phyloP scores from a whole-genome alignment of 1,140 invertebrate genomes.

The Caenorhabditis brenneri region DNA sequence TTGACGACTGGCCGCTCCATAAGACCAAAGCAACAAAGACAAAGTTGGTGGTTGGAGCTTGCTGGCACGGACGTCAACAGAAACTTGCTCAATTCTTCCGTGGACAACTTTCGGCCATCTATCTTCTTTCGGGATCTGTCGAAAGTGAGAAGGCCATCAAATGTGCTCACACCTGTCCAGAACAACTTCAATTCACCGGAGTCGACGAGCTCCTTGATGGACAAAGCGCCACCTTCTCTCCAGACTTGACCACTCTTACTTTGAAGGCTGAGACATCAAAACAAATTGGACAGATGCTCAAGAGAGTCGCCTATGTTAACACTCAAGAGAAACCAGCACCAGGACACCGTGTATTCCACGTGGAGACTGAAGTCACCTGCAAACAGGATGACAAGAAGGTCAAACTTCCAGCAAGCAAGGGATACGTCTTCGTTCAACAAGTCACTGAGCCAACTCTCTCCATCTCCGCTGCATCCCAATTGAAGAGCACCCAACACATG shows the following conservation, averaged over 20 bases:
- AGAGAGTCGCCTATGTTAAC: conserved; percentile 63
- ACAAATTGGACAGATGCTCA: conserved; percentile 60
- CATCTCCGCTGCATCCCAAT: conserved; percentile 62
- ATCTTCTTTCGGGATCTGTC: conserved; percentile 60
- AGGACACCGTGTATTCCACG: conserved; percentile 58
- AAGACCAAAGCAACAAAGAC: conserved; percentile 90
- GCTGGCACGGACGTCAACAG: conserved; percentile 84
- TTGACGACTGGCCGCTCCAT: conserved; percentile 99
- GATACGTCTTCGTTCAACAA: conserved; percentile 59
- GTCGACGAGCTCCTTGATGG: conserved; percentile 42
- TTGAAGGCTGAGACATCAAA: conserved; percentile 58
- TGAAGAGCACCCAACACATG: conserved; percentile 57
- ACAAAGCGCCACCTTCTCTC: conserved; percentile 44
- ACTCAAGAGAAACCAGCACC: conserved; percentile 36
- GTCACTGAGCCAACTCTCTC: conserved; percentile 52
- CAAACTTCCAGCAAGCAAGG: conserved; percentile 55
- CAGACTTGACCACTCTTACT: conserved; percentile 51
- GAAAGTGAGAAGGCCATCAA: conserved; percentile 59
- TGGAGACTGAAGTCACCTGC: conserved; percentile 58
- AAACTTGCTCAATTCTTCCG: conserved; percentile 68
- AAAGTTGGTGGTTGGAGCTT: conserved; percentile 89
- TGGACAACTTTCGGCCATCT: conserved; percentile 62
- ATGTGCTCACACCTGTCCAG: conserved; percentile 62
- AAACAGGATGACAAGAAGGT: conserved; percentile 47
- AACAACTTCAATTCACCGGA: conserved; percentile 49